A percentile compares a stretch with the other conserved stretches of the same genome.
These are phyloP conservation scores for Cataglyphis livida DNA, from an alignment of 2,888 invertebrate genomes.

Conservation along the genomic window DNA sequence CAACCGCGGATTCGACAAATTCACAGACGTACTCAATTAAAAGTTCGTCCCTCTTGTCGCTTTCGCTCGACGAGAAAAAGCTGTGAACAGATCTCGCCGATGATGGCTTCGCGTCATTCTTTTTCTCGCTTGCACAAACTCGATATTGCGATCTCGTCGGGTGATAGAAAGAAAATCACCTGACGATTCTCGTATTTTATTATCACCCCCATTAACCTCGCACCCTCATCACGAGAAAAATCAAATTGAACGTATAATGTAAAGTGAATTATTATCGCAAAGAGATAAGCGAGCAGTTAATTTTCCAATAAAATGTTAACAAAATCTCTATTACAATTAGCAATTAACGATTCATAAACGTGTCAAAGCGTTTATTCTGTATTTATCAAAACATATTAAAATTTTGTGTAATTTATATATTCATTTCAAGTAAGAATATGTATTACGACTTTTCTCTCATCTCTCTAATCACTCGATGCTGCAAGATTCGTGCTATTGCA, in stretches of 20 bases:
- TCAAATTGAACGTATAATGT: background rate
- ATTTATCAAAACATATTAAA: too few species aligned
- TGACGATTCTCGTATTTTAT: conserved; percentile 56
- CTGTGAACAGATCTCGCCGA: background rate
- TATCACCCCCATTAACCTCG: conserved; percentile 39
- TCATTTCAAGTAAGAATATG: too few species aligned
- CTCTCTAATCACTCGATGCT: too few species aligned
- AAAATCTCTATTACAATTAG: background rate
- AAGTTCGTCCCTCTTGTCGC: conserved; percentile 61
- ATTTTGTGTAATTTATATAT: too few species aligned
- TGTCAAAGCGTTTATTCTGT: too few species aligned
- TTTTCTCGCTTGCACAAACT: conserved; percentile 46
- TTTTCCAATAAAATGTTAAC: background rate
- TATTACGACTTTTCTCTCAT: too few species aligned
- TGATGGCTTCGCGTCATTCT: background rate
- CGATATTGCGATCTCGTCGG: conserved; percentile 39
- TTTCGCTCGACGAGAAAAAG: background rate
- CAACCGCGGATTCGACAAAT: conserved; percentile 69
- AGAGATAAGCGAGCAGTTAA: background rate
- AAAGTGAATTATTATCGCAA: background rate
- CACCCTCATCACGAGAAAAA: background rate
- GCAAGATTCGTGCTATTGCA: too few species aligned
- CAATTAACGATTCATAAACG: too few species aligned
- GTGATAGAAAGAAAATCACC: conserved; percentile 31
- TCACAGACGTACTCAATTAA: conserved; percentile 74